phyloP scores from a whole-genome alignment of 2,113 vertebrate genomes.

The Strix uralensis region DNA sequence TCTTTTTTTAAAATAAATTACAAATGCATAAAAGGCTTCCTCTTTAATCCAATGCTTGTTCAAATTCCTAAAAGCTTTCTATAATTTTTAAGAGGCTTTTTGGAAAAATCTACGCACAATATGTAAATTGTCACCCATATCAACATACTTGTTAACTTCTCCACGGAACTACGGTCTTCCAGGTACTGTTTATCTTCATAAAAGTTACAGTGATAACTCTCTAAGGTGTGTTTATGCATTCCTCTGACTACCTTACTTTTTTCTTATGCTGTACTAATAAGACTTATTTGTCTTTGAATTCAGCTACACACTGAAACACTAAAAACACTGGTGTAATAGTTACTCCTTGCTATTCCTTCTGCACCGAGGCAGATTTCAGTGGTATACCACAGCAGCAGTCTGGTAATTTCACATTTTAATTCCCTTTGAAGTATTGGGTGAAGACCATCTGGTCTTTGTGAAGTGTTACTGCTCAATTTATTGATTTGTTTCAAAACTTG shows the following conservation, averaged over 20 bases:
- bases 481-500: not conserved
- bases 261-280: not conserved
- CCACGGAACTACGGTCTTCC: not conserved
- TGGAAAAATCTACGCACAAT: not conserved
- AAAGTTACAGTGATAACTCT: not conserved
- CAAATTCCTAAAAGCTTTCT: not conserved
- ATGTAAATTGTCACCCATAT: not conserved
- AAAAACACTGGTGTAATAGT: not conserved
- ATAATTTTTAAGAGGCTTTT: not conserved
- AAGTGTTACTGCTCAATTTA: slow-evolving; percentile 18
- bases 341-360: not conserved
- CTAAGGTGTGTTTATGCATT: not conserved
- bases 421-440: not conserved
- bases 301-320: not conserved
- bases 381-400: not conserved
- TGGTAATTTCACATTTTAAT: slow-evolving; percentile 24
- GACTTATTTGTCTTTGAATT: not conserved
- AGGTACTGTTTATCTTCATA: not conserved
- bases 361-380: not conserved
- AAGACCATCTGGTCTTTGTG: slow-evolving; percentile 26
- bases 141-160: not conserved
- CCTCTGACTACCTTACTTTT: not conserved
- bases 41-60: not conserved
- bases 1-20: not conserved
- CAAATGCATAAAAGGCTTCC: not conserved